These are phyloP conservation scores for Beroe forskalii DNA, from an alignment of 37 sponge, comb jelly and placozoan genomes.

Conservation along the genomic window DNA sequence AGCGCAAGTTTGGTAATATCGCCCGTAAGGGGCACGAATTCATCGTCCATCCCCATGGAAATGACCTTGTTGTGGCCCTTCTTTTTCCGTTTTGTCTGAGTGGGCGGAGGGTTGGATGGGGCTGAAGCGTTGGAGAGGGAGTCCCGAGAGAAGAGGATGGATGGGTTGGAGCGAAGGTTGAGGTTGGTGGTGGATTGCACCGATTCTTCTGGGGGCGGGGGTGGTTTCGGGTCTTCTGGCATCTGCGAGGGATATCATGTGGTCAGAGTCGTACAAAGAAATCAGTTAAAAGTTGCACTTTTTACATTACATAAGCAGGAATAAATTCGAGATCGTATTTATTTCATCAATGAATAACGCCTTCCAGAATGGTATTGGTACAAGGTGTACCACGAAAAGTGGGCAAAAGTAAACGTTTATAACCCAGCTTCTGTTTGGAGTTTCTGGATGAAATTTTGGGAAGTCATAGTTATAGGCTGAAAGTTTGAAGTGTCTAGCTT, in stretches of 20 bases:
- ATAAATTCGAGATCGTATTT: too few species aligned
- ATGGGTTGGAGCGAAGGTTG: not conserved
- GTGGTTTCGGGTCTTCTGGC: conserved; percentile 62
- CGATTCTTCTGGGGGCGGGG: not conserved
- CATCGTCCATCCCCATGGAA: conserved; percentile 11
- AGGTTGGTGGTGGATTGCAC: conserved; percentile 10
- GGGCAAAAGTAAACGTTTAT: too few species aligned
- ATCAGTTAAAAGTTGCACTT: too few species aligned
- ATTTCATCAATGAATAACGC: too few species aligned
- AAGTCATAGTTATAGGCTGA: too few species aligned
- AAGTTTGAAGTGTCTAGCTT: too few species aligned
- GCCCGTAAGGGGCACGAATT: not conserved
- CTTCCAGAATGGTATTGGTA: too few species aligned
- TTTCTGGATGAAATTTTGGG: too few species aligned
- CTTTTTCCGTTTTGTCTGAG: conserved; percentile 17
- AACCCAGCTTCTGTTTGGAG: too few species aligned
- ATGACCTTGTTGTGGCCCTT: conserved; percentile 57
- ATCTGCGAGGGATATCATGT: conserved; percentile 41
- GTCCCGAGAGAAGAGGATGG: not conserved
- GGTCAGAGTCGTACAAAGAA: too few species aligned
- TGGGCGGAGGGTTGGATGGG: not conserved
- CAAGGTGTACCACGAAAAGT: too few species aligned
- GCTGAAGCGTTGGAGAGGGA: not conserved
- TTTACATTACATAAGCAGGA: too few species aligned
- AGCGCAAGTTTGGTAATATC: conserved; percentile 47